A percentile compares a stretch with the other conserved stretches of the same genome.
phyloP scores from a whole-genome alignment of 1,140 invertebrate genomes.

The Hesperophylax magnus region DNA sequence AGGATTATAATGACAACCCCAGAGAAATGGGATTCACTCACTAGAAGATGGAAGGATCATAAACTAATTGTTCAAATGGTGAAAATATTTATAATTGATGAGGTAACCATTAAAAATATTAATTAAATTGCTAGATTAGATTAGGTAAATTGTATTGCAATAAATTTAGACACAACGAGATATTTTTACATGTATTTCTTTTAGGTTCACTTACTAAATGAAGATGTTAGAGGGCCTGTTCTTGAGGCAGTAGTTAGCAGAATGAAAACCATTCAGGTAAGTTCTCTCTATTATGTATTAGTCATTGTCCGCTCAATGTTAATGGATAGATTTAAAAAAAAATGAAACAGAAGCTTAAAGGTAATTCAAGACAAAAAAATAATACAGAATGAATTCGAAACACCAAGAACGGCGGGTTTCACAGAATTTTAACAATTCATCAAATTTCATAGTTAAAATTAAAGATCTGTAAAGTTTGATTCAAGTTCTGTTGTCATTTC shows the following conservation, averaged over 20 bases:
- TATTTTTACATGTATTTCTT: background rate
- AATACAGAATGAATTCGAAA: no score
- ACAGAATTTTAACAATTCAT: no score
- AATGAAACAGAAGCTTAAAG: no score
- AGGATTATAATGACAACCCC: conserved; percentile 86
- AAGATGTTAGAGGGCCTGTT: conserved; percentile 79
- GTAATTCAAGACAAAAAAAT: no score
- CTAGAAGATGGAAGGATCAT: conserved; percentile 80
- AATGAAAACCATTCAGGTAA: conserved; percentile 77
- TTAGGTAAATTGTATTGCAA: no score
- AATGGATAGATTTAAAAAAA: no score
- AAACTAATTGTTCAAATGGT: conserved; percentile 74
- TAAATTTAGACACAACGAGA: no score
- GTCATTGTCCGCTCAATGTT: no score
- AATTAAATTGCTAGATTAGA: background rate
- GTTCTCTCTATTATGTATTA: background rate
- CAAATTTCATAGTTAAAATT: no score
- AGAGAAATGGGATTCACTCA: conserved; percentile 89
- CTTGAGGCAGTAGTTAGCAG: conserved; percentile 85
- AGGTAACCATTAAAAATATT: conserved; percentile 67
- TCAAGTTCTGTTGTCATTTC: no score
- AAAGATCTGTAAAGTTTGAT: no score
- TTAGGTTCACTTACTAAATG: conserved; percentile 79
- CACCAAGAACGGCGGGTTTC: no score
- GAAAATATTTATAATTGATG: conserved; percentile 86